Percentiles rank a stretch among this genome's conserved stretches.
phyloP scores from a whole-genome alignment of 64 coral and sea anemone species.

The Trachythela sp. region DNA sequence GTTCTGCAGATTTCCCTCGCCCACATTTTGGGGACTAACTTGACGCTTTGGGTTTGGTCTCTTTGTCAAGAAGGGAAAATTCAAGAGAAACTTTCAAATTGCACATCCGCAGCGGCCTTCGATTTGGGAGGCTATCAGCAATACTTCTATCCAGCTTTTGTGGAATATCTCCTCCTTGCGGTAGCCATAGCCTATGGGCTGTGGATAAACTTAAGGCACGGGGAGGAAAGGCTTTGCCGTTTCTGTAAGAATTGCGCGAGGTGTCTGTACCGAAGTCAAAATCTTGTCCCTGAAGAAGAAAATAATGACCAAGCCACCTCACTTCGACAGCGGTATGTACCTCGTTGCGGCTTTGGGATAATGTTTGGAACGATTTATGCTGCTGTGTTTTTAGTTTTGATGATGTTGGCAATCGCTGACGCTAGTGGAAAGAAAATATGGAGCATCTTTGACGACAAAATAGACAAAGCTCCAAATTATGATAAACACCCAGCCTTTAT shows the following conservation, averaged over 20 bases:
- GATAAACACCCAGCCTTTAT: too few relatives aligned
- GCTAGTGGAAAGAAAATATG: too few relatives aligned
- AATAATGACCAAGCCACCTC: neutral
- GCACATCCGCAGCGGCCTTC: neutral
- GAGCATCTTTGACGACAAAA: too few relatives aligned
- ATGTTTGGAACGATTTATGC: neutral
- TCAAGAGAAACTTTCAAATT: neutral
- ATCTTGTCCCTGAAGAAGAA: neutral
- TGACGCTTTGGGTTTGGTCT: neutral
- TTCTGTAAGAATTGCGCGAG: neutral
- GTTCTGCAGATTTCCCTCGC: neutral
- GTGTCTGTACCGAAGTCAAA: neutral
- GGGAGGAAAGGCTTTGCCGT: neutral
- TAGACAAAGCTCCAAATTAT: too few relatives aligned
- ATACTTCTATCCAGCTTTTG: neutral
- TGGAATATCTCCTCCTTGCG: neutral
- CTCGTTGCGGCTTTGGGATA: neutral
- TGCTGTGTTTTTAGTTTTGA: neutral
- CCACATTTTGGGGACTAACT: neutral
- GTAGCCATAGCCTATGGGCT: neutral
- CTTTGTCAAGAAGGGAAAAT: neutral
- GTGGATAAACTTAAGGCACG: neutral
- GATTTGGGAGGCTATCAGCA: neutral
- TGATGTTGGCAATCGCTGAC: neutral
- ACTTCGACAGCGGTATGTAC: neutral